Percentiles rank a stretch among this genome's conserved stretches.
These are phyloP conservation scores for Phaethon lepturus DNA, from an alignment of 2,113 vertebrate genomes.

Conservation along the genomic window DNA sequence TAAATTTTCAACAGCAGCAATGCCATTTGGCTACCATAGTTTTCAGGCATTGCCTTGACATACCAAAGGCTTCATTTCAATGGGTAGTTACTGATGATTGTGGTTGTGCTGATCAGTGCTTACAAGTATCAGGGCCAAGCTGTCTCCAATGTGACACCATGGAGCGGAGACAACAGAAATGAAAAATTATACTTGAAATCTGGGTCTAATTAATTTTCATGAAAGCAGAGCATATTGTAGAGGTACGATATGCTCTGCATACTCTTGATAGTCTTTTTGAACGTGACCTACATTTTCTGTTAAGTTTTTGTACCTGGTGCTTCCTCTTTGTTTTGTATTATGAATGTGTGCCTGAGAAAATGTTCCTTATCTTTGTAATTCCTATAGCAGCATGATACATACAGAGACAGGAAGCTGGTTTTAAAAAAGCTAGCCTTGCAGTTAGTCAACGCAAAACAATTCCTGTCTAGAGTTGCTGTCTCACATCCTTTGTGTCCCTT, in stretches of 20 bases:
- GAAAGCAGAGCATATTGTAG: neutral
- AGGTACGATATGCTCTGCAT: neutral
- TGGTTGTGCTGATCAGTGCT: neutral
- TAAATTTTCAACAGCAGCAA: neutral
- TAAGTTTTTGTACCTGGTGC: neutral
- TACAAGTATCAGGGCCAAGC: neutral
- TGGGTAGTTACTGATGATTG: fast-evolving
- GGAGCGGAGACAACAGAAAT: neutral
- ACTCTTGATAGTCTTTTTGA: neutral
- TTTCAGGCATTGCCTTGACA: neutral
- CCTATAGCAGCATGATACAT: neutral
- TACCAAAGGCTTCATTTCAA: neutral
- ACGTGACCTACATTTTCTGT: neutral
- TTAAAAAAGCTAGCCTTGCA: neutral
- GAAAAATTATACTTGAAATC: neutral
- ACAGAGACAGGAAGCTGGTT: neutral
- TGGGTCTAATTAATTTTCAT: neutral
- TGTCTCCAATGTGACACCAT: neutral
- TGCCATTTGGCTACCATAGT: neutral
- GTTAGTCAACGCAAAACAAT: neutral
- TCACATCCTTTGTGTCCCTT: neutral
- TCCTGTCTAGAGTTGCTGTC: neutral
- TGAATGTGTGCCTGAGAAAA: neutral
- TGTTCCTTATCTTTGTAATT: neutral
- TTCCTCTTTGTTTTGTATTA: neutral